Evolutionary conservation across 2,113 vertebrate species (phyloP).

Genomic region (Plestiodon gilberti): DNA sequence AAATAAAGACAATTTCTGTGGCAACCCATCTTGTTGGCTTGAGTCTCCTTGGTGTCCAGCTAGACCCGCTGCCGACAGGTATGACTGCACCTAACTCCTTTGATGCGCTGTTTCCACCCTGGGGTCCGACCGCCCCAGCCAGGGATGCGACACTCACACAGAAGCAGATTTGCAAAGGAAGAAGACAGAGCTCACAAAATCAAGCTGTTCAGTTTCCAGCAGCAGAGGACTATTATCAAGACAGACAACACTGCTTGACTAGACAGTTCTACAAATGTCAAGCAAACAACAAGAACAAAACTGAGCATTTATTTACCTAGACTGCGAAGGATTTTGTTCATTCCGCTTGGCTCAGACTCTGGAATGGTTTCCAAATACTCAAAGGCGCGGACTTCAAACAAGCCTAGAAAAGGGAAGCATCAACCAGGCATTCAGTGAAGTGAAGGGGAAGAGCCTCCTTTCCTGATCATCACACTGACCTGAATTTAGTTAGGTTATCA

Average conservation of each 20-base stretch:
- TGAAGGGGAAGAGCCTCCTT: background rate
- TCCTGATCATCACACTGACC: background rate
- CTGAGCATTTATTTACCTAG: constrained; percentile 87
- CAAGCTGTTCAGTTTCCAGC: background rate
- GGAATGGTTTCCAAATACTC: constrained; percentile 89
- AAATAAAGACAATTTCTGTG: too few species aligned
- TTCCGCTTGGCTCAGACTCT: constrained; percentile 85
- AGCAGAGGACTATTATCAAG: background rate
- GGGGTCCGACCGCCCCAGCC: too few species aligned
- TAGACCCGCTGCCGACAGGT: too few species aligned
- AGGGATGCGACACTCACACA: too few species aligned
- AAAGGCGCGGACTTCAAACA: constrained; percentile 91
- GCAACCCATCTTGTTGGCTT: too few species aligned
- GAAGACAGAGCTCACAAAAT: background rate
- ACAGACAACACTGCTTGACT: background rate
- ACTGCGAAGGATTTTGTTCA: constrained; percentile 94
- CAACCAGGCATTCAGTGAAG: background rate
- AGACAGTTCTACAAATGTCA: background rate
- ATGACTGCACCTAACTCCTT: too few species aligned
- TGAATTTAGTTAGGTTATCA: background rate
- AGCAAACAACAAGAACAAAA: background rate
- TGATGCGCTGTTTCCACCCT: too few species aligned
- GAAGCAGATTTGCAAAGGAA: background rate
- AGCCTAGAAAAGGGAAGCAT: constrained; percentile 74
- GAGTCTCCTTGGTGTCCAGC: too few species aligned